Evolutionary conservation across 2,797 vertebrate species (phyloP), one percentile per base, ranked within the genome.

Genomic region (Podarcis siculus): DNA sequence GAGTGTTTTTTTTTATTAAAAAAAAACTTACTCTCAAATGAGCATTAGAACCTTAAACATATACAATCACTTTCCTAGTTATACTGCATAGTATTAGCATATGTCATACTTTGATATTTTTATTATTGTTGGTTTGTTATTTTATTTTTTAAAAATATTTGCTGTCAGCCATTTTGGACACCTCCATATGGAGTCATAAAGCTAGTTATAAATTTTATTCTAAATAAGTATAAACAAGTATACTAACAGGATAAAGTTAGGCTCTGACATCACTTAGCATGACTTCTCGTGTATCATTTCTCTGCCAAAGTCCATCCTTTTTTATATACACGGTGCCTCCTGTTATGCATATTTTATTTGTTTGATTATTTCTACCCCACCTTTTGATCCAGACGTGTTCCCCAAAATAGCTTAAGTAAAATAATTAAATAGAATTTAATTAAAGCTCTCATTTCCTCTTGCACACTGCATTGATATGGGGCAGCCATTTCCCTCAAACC

Each of bases 201-300:
- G 37, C n/a, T 7, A 21, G 2, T 25, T 71, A 23, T 45, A 13
- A 3, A 42, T 76, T 76, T 76, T 21, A 76, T 76, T 58, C 64
- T 42, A 64, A 77, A 42, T 77, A 77, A 85, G 71, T 55, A 72
- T 83, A 58, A 61, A 73, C 90, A 91, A 87, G 85, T 12, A 58
- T 0, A 71, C 49, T 86, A 27, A 67, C 5, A 30, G 27, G 8
- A 82, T 81, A 86, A 79, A 66, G 85, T 69, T 55, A 10, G 32
- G 89, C 69, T 90, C 83, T 89, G 76, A 79, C 23, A 1, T 89
- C 61, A 83, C 82, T 90, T 69, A 78, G 30, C 5, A 1, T 85
- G 64, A 7, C 17, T 71, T 86, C 45, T 9, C 10, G 2, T 13
- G 35, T 55, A 19, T 23, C 4, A 35, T 78, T 72, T 72, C 30